Base-by-base conservation (phyloP, 2,888 invertebrate genomes). In the Drosophila atroscutellata region DNA sequence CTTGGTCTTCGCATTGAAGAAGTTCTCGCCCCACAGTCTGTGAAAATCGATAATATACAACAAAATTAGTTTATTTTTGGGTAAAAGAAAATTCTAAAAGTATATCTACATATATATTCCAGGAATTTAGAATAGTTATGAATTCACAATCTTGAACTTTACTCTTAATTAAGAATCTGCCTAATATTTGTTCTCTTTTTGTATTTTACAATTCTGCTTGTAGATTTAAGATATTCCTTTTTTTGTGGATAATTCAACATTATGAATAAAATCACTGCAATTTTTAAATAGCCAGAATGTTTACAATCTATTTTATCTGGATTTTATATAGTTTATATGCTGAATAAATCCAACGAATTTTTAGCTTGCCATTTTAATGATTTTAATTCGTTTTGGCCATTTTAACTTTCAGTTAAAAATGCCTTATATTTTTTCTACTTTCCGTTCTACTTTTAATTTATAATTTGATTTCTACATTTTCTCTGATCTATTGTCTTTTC, bases 1-100 rank as follows among this genome's bases (percentile, higher is more conserved):
- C 96, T 99, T 99, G 80, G 98, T 98, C 92, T 97, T 97, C 75
- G 97, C 94, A 90, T 99, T 98, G 95, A 99, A 99, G 96, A 99
- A 99, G 94, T 99, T 99, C 94, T 99, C 99, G 91, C 99, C 99
- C 99, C 99, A 99, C 71, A 98, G 94, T 92, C 93, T 93, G 45
- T 18, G 37, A 55, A 30, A 26, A 42, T 36, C 24, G 8, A 24
- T 3, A 15, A 20, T 45, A n/a, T 28, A n/a, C 0, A 55, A 15
- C n/a, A 47, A 15, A 47, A 34, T 52, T 3, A 47, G 51, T 39
- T 60, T 6, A 6, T 18, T 47, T 13, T 24, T 37, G 13, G 13
- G 7, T 45, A 20, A 7, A 3, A 8, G 9, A 39, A 37, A 18
- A 8, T 0, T n/a, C 18, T 1, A 8, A 9, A n/a, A 0, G 8